Evolutionary conservation across 2,888 invertebrate genomes (phyloP), one percentile per base, ranked within the genome.

Genomic region (Dynastes tityus): DNA sequence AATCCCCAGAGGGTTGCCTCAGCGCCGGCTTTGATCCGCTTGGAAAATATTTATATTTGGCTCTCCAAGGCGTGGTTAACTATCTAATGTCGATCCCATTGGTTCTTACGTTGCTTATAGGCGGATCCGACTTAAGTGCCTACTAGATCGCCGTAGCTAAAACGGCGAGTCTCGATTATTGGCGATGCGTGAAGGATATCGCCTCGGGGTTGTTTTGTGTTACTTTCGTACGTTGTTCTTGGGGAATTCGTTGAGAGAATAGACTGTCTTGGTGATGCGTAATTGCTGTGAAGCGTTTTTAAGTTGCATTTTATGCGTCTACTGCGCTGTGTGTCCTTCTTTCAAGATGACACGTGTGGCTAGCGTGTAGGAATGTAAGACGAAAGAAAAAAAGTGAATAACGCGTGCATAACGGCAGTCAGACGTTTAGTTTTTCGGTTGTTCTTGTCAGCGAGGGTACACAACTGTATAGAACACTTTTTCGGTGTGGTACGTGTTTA

Each of bases 21-120:
- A 79, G 70, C 37, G 76, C 71, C 64, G 67, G 45, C 71, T 71
- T 73, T 78, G 76, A 79, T 79, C 67, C 75, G 63, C 58, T 55
- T 51, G 77, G 76, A 80, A 67, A 81, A 78, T 80, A 81, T 80
- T 80, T 77, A 63, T 67, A 73, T 68, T 78, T 76, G 74, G 67
- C 77, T 13, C n/a, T 32, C 5, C 67, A 37, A 76, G 81, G 81
- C 71, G 80, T 79, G 73, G 78, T 76, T 53, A 76, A 53, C 9
- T 45, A 9, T 68, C 45, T 51, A 16, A n/a, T 22, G 2, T 4
- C 2, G 37, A 37, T n/a, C 2, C 53, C 29, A 81, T 81, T 81
- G 81, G 81, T 32, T 78, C 63, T 64, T 51, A n/a, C 40, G 22
- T 9, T 9, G 61, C 67, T 37, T 45, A n/a, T 58, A 61, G 79